phyloP scores from a whole-genome alignment of 2,113 vertebrate species.

The Gambusia holbrooki region DNA sequence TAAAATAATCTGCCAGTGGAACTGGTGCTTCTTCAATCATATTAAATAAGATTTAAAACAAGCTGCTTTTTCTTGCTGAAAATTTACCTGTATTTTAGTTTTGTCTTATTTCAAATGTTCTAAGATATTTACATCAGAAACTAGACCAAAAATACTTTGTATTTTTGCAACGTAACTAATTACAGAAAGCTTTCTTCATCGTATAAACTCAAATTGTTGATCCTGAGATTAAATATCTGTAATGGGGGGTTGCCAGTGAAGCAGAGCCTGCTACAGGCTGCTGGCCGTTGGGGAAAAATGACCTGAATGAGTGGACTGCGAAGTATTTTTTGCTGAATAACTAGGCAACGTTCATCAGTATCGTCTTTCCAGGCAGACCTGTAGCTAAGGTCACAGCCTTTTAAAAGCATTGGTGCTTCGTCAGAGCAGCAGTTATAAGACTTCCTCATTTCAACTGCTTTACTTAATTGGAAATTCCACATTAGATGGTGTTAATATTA shows the following conservation, averaged over 20 bases:
- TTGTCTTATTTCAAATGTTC: too few species aligned
- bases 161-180: neutral
- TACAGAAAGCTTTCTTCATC: constrained; percentile 31
- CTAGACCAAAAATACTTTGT: too few species aligned
- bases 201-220: constrained; percentile 41
- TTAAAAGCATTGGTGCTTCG: neutral
- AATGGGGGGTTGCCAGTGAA: constrained; percentile 1
- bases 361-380: neutral
- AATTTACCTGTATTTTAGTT: too few species aligned
- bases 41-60: too few species aligned
- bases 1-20: too few species aligned
- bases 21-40: too few species aligned
- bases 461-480: neutral
- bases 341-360: neutral
- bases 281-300: neutral
- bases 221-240: constrained; percentile 39
- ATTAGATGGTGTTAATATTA: neutral
- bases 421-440: neutral
- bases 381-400: constrained; percentile 15
- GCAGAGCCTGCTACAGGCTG: neutral
- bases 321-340: neutral
- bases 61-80: too few species aligned
- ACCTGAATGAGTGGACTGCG: neutral
- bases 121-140: too few species aligned
- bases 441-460: constrained; percentile 21